Evolutionary conservation across 2,113 vertebrate genomes (phyloP), one percentile per base, ranked within the genome.

Genomic region (Aviceda subcristata): DNA sequence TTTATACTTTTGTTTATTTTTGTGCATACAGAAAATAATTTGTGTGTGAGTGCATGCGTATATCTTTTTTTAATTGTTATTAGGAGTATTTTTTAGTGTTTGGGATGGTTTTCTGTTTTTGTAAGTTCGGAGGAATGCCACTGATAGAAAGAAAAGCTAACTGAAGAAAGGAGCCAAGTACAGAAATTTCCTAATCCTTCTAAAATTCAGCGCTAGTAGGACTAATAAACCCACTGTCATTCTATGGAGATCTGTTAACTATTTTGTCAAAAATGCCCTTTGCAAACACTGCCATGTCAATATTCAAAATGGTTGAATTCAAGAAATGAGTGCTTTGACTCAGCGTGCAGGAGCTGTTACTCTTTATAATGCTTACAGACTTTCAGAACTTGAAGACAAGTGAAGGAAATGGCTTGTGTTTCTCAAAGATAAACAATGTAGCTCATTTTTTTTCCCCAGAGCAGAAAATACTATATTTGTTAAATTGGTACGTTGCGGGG

Each of bases 1-100:
- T 88, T 96, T 93, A 73, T 68, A 48, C 53, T 88, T 59, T 1
- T n/a, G 67, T 95, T 94, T 88, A 29, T 88, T 88, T 93, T 69
- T 69, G 38, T 66, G n/a, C 41, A 10, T 73, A 8, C 14, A 34
- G 83, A 74, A 94, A 86, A n/a, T 64, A 41, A 75, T 76, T 46
- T 6, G 15, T 51, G 45, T 36, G 50, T 10, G 66, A 64, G 43
- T 53, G 23, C 56, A 14, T 5, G 66, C 56, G 3, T 48, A 2
- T 23, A 23, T 5, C 10, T 16, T 62, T 60, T 64, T 56, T 11
- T 9, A 9, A 5, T 60, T 63, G 39, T 57, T 92, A 4, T 46
- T 82, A 34, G 63, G 43, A 59, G 16, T 18, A 23, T 1, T 57
- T 73, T 73, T 73, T 62, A 62, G 27, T 46, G 43, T 30, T 86